These are phyloP conservation scores for Spheniscus mendiculus DNA, from an alignment of 2,113 vertebrate genomes.

Conservation along the genomic window DNA sequence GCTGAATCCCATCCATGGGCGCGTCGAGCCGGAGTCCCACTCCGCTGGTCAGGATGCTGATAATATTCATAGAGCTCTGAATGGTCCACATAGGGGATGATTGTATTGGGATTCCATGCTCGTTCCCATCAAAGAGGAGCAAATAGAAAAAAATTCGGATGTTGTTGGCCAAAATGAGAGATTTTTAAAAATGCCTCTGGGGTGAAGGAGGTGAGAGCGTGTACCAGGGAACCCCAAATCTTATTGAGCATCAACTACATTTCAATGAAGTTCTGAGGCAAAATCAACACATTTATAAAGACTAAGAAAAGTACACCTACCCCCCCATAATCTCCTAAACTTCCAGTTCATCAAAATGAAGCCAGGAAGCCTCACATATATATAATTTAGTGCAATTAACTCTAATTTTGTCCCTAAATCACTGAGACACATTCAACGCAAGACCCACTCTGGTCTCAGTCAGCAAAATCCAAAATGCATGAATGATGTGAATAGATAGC, in stretches of 20 bases:
- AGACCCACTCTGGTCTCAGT: not conserved
- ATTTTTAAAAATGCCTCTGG: not conserved
- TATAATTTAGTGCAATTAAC: not conserved
- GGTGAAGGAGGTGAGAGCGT: not conserved
- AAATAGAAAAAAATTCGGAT: not conserved
- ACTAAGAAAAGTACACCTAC: not conserved
- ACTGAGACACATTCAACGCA: not conserved
- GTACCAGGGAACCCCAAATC: not conserved
- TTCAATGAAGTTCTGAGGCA: not conserved
- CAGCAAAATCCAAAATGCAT: not conserved
- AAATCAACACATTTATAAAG: not conserved
- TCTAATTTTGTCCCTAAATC: not conserved
- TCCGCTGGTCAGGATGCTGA: rapidly evolving
- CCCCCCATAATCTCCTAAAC: not conserved
- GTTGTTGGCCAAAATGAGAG: not conserved
- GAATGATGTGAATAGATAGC: not conserved
- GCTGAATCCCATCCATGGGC: not conserved
- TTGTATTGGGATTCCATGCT: not conserved
- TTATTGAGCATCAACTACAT: not conserved
- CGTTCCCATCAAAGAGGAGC: not conserved
- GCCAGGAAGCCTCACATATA: not conserved
- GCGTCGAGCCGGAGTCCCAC: rapidly evolving
- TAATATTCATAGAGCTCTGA: not conserved
- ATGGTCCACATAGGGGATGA: not conserved
- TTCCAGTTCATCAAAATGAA: not conserved